Evolutionary conservation across 2,113 vertebrate genomes (phyloP).

Genomic region (Grammomys dolichurus): DNA sequence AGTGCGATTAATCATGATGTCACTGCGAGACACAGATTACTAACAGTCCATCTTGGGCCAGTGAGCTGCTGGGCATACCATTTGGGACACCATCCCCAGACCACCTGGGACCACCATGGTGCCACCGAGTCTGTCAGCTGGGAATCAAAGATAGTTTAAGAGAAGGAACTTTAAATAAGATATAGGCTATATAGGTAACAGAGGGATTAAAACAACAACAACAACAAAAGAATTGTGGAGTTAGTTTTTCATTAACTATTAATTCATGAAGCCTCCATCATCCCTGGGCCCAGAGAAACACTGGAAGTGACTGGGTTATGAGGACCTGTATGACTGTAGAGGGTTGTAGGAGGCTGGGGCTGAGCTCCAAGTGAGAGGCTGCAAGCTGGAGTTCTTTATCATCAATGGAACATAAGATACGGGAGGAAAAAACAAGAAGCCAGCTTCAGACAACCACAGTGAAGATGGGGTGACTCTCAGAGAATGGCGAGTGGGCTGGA

Average conservation of each 20-base stretch:
- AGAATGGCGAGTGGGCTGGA: not conserved
- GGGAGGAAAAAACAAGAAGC: not conserved
- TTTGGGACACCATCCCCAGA: not conserved
- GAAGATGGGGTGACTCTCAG: not conserved
- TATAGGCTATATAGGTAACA: not conserved
- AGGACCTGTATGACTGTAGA: not conserved
- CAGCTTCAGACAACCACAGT: not conserved
- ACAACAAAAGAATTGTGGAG: not conserved
- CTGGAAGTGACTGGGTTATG: not conserved
- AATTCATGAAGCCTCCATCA: not conserved
- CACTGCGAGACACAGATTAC: not conserved
- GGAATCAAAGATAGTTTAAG: not conserved
- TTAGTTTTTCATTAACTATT: not conserved
- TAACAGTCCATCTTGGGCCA: not conserved
- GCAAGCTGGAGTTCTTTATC: not conserved
- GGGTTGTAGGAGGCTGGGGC: not conserved
- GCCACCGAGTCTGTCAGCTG: not conserved
- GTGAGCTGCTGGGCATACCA: not conserved
- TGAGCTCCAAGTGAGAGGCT: not conserved
- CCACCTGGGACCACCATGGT: not conserved
- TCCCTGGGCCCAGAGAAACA: not conserved
- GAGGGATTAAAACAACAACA: not conserved
- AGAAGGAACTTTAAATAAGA: not conserved
- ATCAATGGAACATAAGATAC: rapidly evolving
- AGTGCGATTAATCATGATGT: not conserved